Evolutionary conservation across 1,140 invertebrate genomes (phyloP).

Genomic region (Plodia interpunctella): DNA sequence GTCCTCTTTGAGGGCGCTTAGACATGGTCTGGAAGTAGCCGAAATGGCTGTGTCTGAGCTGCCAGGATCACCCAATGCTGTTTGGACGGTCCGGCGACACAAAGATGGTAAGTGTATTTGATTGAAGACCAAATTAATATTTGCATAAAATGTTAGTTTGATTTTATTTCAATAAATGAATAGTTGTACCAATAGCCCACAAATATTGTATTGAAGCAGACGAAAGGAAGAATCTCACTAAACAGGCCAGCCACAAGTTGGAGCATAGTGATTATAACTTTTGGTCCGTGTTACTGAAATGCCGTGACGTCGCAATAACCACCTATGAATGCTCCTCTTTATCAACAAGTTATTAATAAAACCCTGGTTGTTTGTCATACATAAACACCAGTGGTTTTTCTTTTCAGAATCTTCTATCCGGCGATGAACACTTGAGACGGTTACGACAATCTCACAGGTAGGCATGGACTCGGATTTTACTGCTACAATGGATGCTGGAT

Average conservation of each 20-base stretch:
- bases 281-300: conserved; percentile 75
- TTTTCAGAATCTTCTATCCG: conserved; percentile 74
- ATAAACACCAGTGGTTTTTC: conserved; percentile 79
- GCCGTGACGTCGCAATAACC: conserved; percentile 66
- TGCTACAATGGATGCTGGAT: conserved; percentile 40
- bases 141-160: too few species aligned
- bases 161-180: neutral
- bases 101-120: conserved; percentile 88
- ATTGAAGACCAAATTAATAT: too few species aligned
- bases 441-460: conserved; percentile 58
- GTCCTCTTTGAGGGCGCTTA: conserved; percentile 93
- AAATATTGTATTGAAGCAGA: too few species aligned
- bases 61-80: conserved; percentile 99
- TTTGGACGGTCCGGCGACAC: conserved; percentile 98
- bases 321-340: conserved; percentile 72
- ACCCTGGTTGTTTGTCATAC: conserved; percentile 77
- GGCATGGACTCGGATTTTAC: conserved; percentile 46
- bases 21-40: conserved; percentile 98
- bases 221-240: too few species aligned
- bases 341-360: conserved; percentile 77
- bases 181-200: neutral
- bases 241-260: conserved; percentile 13
- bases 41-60: conserved; percentile 99
- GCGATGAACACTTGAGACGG: conserved; percentile 60
- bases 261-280: conserved; percentile 68